phyloP scores from a whole-genome alignment of 1,140 invertebrate genomes.

The Patella vulgata region DNA sequence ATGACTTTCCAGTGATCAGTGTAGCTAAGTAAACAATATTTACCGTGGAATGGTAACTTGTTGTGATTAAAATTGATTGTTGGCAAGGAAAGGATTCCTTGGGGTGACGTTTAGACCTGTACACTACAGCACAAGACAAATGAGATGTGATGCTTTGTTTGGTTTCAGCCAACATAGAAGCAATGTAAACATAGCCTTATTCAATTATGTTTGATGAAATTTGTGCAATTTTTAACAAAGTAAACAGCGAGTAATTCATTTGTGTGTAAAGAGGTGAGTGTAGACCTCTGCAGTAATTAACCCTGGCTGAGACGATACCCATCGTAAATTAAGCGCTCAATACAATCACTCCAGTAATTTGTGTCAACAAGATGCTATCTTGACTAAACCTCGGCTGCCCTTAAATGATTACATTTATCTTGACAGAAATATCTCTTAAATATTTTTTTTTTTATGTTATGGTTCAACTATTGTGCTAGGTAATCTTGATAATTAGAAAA shows the following conservation, averaged over 20 bases:
- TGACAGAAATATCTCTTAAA: no score
- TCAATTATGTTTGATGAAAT: conserved; percentile 58
- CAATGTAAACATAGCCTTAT: conserved; percentile 44
- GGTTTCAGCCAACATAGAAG: conserved; percentile 28
- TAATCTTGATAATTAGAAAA: no score
- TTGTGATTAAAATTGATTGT: conserved; percentile 49
- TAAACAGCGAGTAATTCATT: conserved; percentile 48
- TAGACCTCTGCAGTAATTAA: conserved; percentile 49
- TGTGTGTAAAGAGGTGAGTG: conserved; percentile 48
- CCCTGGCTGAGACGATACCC: conserved; percentile 19
- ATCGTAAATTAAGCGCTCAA: no score
- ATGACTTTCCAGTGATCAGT: conserved; percentile 11
- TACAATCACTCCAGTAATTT: no score
- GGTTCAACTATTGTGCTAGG: no score
- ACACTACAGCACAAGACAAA: conserved; percentile 26
- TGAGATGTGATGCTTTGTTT: conserved; percentile 39
- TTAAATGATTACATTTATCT: no score
- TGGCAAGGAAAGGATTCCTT: conserved; percentile 4
- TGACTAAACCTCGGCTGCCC: no score
- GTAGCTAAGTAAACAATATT: conserved; percentile 32
- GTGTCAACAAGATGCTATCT: no score
- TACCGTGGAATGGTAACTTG: conserved; percentile 35
- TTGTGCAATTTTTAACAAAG: conserved; percentile 51
- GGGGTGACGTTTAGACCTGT: background rate
- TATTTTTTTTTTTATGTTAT: no score